phyloP scores from a whole-genome alignment of 2,797 vertebrate species.

The Oophaga sylvatica region DNA sequence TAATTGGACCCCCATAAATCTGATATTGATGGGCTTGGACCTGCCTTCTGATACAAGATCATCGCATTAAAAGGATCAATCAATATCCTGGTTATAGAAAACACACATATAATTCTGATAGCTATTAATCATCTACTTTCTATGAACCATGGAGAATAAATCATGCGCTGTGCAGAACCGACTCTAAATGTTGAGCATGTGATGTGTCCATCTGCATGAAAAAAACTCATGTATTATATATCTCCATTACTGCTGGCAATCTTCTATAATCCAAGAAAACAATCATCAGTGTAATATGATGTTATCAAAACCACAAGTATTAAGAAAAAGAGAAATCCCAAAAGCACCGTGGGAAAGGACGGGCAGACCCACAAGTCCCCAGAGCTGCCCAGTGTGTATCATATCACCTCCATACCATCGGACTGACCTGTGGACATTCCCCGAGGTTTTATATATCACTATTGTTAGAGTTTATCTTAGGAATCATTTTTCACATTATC shows the following conservation, averaged over 20 bases:
- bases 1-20: too few relatives aligned
- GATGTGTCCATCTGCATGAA: not conserved
- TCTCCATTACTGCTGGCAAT: not conserved
- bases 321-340: conserved; percentile 2
- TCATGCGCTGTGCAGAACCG: not conserved
- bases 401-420: conserved; percentile 11
- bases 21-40: too few relatives aligned
- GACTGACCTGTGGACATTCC: conserved; percentile 4
- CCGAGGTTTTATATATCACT: not conserved
- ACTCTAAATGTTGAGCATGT: not conserved
- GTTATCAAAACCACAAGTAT: conserved; percentile 16
- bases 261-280: conserved; percentile 8
- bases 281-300: conserved; percentile 12
- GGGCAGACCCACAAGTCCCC: not conserved
- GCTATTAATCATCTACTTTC: not conserved
- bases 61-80: too few relatives aligned
- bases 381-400: not conserved
- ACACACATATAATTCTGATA: not conserved
- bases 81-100: not conserved
- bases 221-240: not conserved
- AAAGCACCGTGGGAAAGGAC: not conserved
- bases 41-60: too few relatives aligned
- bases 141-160: not conserved
- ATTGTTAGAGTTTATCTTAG: not conserved
- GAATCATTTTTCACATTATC: conserved; percentile 4